phyloP scores from a whole-genome alignment of 2,888 invertebrate species.

The Plagiodera versicolora region DNA sequence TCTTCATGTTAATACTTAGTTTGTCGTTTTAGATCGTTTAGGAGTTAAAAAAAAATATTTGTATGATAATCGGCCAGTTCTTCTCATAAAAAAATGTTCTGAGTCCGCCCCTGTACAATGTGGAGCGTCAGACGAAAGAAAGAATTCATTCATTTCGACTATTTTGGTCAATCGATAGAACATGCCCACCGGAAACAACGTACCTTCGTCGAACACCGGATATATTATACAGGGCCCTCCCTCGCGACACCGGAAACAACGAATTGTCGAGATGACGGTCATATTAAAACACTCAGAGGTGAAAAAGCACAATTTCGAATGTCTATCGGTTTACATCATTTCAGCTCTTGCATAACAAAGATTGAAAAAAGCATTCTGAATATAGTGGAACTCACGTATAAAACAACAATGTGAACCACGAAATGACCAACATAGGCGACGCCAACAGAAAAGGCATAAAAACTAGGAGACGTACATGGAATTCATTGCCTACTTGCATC shows the following conservation, averaged over 20 bases:
- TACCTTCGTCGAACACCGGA: background rate
- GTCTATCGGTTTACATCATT: no score
- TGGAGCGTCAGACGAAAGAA: background rate
- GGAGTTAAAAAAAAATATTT: no score
- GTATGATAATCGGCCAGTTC: no score
- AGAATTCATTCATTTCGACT: background rate
- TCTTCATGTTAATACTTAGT: no score
- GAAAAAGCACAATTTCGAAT: no score
- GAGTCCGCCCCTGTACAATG: background rate
- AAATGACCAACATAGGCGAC: slow-evolving; percentile 9
- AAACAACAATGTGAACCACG: slow-evolving; percentile 3
- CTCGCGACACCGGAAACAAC: background rate
- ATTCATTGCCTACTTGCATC: slow-evolving; percentile 40
- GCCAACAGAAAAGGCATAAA: slow-evolving; percentile 33
- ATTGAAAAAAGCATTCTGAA: no score
- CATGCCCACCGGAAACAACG: background rate
- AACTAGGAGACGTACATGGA: slow-evolving; percentile 37
- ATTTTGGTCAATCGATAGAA: background rate
- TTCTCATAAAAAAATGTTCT: no score
- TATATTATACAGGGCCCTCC: background rate
- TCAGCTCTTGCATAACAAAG: no score
- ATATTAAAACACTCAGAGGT: no score
- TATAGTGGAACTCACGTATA: no score
- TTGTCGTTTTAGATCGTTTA: no score
- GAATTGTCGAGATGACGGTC: background rate